Base-by-base conservation (phyloP, 1,140 invertebrate genomes). In the Daktulosphaira vitifoliae region DNA sequence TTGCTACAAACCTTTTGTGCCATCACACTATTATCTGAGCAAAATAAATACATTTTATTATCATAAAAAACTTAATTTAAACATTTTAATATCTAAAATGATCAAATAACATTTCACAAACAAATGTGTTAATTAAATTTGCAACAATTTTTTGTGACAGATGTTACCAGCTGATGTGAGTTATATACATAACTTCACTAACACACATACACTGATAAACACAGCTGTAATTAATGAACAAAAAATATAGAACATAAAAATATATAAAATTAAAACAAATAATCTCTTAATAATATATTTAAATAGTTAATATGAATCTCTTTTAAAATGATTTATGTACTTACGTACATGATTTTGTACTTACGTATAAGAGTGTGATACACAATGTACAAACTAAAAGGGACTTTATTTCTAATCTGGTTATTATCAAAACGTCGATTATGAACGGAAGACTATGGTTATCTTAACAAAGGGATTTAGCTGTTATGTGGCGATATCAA, bases 91-190 rank as follows among this genome's bases (percentile, higher is more conserved):
- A n/a, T n/a, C n/a, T n/a, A n/a, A n/a, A n/a, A n/a, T n/a, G n/a
- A n/a, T n/a, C n/a, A n/a, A n/a, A n/a, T n/a, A n/a, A n/a, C n/a
- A n/a, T n/a, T n/a, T n/a, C n/a, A n/a, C n/a, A n/a, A n/a, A n/a
- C n/a, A n/a, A n/a, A n/a, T n/a, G n/a, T n/a, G n/a, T 44, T 38
- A 15, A 26, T 6, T 33, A 33, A 33, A 33, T 33, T 33, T 6
- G 15, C 16, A 38, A 29, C 2, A 33, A 33, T 18, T 2, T 22
- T 29, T 59, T 26, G 26, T 18, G 54, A 59, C 54, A 59, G 39
- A 59, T 59, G 54, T 59, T 59, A 44, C 54, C 54, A 59, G 54
- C 54, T 59, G 38, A 59, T 59, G 54, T 59, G 39, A 42, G 54
- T 20, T 38, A 59, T n/a, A 59, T 44, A 59, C 54, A 29, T 59